A percentile compares a stretch with the other conserved stretches of the same genome.
These are phyloP conservation scores for Heliconius erato DNA, from an alignment of 2,888 invertebrate genomes.

Conservation along the genomic window DNA sequence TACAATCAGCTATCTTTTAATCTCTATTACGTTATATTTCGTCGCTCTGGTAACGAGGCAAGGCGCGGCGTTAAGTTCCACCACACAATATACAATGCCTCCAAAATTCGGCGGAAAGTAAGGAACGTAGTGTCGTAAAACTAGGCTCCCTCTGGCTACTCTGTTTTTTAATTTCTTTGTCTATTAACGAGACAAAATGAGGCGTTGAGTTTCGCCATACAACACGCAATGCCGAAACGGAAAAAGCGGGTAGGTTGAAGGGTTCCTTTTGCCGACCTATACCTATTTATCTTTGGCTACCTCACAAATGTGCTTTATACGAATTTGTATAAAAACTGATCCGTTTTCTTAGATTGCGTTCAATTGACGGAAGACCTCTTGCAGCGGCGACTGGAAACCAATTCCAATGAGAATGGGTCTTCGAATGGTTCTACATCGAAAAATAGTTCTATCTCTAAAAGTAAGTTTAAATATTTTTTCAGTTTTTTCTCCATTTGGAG, in stretches of 20 bases:
- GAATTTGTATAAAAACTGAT: neutral
- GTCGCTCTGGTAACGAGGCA: neutral
- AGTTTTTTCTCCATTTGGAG: neutral
- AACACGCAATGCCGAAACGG: neutral
- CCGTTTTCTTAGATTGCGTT: conserved; percentile 15
- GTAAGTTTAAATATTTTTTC: neutral
- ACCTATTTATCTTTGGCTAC: neutral
- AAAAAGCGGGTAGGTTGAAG: neutral
- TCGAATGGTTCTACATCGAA: neutral
- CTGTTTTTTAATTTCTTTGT: no score
- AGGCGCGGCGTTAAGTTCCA: neutral
- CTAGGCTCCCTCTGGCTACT: neutral
- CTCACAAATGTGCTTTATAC: neutral
- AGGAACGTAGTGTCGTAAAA: neutral
- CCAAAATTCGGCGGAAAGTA: neutral
- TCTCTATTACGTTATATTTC: no score
- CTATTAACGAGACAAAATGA: neutral
- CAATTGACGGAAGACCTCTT: conserved; percentile 2
- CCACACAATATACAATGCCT: neutral
- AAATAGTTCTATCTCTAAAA: neutral
- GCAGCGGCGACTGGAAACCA: neutral
- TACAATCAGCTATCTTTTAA: no score
- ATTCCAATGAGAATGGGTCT: neutral
- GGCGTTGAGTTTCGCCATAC: neutral
- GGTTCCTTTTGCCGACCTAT: neutral